Evolutionary conservation across 2,888 invertebrate genomes (phyloP).

Genomic region (Lagria hirta): DNA sequence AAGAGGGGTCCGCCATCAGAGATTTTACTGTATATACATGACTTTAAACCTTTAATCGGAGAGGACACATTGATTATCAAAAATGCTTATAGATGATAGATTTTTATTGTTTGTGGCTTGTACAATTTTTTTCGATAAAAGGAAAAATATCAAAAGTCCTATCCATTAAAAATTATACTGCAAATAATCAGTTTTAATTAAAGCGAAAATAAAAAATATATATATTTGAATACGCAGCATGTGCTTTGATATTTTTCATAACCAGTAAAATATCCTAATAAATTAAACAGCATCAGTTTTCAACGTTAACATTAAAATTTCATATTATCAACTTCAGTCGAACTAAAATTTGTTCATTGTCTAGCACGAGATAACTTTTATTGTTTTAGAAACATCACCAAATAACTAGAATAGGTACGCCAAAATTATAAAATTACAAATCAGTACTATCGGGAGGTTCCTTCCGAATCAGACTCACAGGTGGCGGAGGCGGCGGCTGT

Average conservation of each 20-base stretch:
- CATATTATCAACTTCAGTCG: constrained; percentile 34
- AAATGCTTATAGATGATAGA: too few relatives aligned
- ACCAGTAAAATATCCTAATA: constrained; percentile 21
- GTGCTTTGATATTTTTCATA: constrained; percentile 10
- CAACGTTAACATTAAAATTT: constrained; percentile 29
- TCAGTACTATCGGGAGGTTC: constrained; percentile 49
- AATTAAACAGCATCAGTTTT: constrained; percentile 22
- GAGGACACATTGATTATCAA: too few relatives aligned
- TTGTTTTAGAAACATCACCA: constrained; percentile 17
- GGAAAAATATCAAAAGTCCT: constrained; percentile 18
- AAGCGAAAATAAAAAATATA: constrained; percentile 19
- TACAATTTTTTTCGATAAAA: constrained; percentile 18
- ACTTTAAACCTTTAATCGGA: too few relatives aligned
- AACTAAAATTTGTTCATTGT: constrained; percentile 24
- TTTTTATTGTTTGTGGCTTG: constrained; percentile 15
- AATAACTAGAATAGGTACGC: constrained; percentile 33
- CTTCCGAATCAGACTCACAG: constrained; percentile 34
- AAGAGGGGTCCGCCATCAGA: too few relatives aligned
- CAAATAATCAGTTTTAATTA: constrained; percentile 23
- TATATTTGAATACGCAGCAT: constrained; percentile 12
- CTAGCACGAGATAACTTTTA: constrained; percentile 15
- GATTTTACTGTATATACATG: too few relatives aligned
- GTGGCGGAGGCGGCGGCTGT: constrained; percentile 54
- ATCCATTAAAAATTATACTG: constrained; percentile 21
- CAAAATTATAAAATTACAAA: constrained; percentile 44